Conservation (phyloP, 2,797 vertebrate species). For the Amblyraja radiata region DNA sequence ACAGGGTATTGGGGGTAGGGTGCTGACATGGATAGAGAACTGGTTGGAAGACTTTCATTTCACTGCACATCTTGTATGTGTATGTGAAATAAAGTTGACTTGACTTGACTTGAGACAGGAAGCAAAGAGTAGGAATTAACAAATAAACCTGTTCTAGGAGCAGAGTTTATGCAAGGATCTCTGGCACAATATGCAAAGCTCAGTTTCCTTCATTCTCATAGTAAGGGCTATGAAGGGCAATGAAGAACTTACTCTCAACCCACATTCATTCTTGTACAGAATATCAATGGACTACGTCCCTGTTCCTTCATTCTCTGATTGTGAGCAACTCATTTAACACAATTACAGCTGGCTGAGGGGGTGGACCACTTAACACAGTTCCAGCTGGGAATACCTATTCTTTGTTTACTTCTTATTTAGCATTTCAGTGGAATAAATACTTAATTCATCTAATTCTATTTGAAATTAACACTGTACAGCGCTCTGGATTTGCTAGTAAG, state of each 20-base stretch:
- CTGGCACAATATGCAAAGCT: neutral
- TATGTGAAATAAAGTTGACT: too few relatives aligned
- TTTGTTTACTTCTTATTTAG: neutral
- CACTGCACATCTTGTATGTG: too few relatives aligned
- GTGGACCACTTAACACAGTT: neutral
- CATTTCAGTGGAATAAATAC: neutral
- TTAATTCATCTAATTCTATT: neutral
- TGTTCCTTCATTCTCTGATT: neutral
- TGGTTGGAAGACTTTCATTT: too few relatives aligned
- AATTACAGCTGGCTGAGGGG: too few relatives aligned
- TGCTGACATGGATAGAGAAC: too few relatives aligned
- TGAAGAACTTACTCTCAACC: neutral
- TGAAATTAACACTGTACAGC: neutral
- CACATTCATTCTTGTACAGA: neutral
- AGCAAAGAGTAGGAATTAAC: too few relatives aligned
- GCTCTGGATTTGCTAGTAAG: neutral
- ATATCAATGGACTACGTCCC: neutral
- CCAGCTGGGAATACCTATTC: neutral
- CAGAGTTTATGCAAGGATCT: neutral
- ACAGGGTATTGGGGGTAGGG: too few relatives aligned
- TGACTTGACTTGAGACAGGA: too few relatives aligned
- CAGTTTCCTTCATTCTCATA: neutral
- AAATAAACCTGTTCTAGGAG: neutral
- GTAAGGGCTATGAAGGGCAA: neutral
- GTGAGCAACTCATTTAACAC: too few relatives aligned